Base-by-base conservation (phyloP, 2,113 vertebrate species). In the Eulemur macaco region DNA sequence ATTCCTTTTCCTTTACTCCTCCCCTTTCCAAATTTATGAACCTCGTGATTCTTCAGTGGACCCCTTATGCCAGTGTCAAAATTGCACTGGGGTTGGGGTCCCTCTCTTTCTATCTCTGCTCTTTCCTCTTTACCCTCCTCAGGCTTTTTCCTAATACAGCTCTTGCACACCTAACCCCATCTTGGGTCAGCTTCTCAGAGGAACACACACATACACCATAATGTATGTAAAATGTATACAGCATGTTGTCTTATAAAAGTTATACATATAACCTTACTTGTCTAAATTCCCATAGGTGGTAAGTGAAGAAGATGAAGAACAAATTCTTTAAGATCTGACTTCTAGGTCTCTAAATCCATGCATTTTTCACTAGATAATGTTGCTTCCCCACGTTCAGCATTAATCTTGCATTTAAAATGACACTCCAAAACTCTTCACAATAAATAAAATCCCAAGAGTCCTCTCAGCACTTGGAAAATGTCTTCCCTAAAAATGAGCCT, bases 201-300 rank as follows among this genome's bases (percentile, higher is more conserved):
- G 20, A 29, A 52, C 15, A 27, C 21, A 60, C n/a, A 29, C 0
- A 6, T 9, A n/a, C 0, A 68, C 1, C 1, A 63, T 2, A 13
- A 47, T 34, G 17, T 23, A 76, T 39, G 25, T 45, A 50, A 63
- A 80, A 52, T 63, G 29, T 29, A 63, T 8, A 73, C 3, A 91
- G n/a, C 21, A 71, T 25, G 37, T 69, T 63, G 8, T 71, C 20
- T 63, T 80, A 52, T 71, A 71, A 86, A 85, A 54, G 2, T 31
- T 34, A n/a, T 37, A 39, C 9, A 47, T 50, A 34, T 74, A 3
- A 74, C 25, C 27, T 23, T 68, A 58, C 5, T 50, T 91, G 18
- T 7, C 1, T 15, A 83, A 77, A 10, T 4, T 64, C 11, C 25
- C 52, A n/a, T 0, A 82, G 27, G 11, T 77, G 39, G 5, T 85